Evolutionary conservation across 2,888 invertebrate genomes (phyloP).

Genomic region (Myopa testacea): DNA sequence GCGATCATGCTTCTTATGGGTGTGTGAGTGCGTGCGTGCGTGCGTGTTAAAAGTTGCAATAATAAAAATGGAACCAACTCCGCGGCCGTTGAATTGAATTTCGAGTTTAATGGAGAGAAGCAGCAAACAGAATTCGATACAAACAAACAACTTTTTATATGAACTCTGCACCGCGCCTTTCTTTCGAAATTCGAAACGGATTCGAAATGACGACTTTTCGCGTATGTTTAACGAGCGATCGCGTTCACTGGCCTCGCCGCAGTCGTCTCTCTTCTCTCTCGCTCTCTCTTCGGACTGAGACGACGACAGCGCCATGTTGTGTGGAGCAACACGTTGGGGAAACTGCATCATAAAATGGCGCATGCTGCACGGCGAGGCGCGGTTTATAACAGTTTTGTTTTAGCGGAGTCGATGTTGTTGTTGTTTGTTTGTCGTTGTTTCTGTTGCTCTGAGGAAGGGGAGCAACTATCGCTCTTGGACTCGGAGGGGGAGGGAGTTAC

Average conservation of each 20-base stretch:
- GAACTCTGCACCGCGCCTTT: background rate
- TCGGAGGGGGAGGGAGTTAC: too few species aligned
- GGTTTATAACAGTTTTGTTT: slow-evolving; percentile 23
- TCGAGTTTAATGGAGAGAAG: background rate
- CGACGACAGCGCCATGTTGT: slow-evolving; percentile 5
- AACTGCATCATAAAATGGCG: slow-evolving; percentile 19
- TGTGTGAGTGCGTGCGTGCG: slow-evolving; percentile 16
- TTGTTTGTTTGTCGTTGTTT: background rate
- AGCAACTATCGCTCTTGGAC: too few species aligned
- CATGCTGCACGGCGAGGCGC: background rate
- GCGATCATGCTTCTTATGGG: background rate
- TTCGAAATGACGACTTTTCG: slow-evolving; percentile 7
- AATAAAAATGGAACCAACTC: slow-evolving; percentile 18
- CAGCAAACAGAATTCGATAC: background rate
- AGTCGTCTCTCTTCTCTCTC: background rate
- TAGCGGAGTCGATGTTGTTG: background rate
- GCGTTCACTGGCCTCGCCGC: background rate
- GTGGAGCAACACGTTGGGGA: slow-evolving; percentile 26
- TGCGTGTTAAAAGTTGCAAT: slow-evolving; percentile 29
- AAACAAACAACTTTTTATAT: background rate
- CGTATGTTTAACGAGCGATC: background rate
- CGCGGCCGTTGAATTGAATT: background rate
- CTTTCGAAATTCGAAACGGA: background rate
- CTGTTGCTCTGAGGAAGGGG: background rate
- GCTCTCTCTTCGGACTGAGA: background rate